phyloP scores from a whole-genome alignment of 2,888 invertebrate genomes.

The Epistrophe eligans region DNA sequence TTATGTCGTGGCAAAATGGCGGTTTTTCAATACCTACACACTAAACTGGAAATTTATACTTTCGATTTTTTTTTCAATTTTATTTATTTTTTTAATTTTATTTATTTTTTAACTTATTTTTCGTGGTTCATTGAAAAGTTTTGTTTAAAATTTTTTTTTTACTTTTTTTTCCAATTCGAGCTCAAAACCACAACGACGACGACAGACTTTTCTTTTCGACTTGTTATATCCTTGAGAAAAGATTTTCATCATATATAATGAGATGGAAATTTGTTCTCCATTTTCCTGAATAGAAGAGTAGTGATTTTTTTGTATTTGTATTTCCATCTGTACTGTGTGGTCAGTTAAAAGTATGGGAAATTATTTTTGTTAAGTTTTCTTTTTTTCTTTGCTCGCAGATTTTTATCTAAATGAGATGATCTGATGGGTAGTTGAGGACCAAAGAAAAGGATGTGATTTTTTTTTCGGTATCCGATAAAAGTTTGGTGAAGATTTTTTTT shows the following conservation, averaged over 20 bases:
- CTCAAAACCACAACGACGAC: background rate
- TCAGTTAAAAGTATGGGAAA: conserved; percentile 29
- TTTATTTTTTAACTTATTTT: conserved; percentile 34
- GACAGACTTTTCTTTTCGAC: conserved; percentile 6
- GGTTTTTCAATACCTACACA: conserved; percentile 55
- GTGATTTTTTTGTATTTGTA: background rate
- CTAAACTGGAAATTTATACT: conserved; percentile 57
- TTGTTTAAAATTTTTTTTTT: conserved; percentile 24
- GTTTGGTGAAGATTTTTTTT: conserved; percentile 26
- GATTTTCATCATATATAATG: conserved; percentile 59
- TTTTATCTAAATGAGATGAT: conserved; percentile 45
- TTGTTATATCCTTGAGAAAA: conserved; percentile 60
- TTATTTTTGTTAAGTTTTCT: conserved; percentile 21
- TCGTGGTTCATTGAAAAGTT: conserved; percentile 68
- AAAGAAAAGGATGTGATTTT: conserved; percentile 33
- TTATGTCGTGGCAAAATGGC: conserved; percentile 35
- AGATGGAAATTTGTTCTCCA: conserved; percentile 40
- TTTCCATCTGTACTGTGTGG: conserved; percentile 28
- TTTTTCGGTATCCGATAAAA: conserved; percentile 13
- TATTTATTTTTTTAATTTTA: conserved; percentile 25
- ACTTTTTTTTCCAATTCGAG: background rate
- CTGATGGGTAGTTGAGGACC: background rate
- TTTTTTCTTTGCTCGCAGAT: conserved; percentile 1
- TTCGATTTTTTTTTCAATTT: conserved; percentile 38
- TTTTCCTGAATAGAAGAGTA: background rate